A percentile compares a stretch with the other conserved stretches of the same genome.
These are phyloP conservation scores for Eristalis intricaria DNA, from an alignment of 2,888 invertebrate species.

Conservation along the genomic window DNA sequence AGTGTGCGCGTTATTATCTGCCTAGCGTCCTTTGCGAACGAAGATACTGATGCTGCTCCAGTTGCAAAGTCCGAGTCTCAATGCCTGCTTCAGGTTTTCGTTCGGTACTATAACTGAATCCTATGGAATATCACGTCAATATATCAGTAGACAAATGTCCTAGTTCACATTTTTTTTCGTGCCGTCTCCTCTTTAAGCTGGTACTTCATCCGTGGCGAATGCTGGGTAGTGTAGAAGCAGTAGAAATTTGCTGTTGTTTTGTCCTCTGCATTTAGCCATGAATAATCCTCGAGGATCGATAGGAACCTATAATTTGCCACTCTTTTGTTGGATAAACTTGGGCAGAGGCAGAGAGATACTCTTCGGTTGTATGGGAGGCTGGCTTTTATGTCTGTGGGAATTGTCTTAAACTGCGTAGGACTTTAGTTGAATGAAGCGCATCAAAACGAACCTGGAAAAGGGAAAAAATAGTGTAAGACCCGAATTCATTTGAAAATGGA, in stretches of 20 bases:
- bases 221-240: background rate
- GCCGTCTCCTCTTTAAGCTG: background rate
- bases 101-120: constrained; percentile 39
- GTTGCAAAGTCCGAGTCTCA: constrained; percentile 25
- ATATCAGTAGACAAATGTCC: constrained; percentile 70
- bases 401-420: constrained; percentile 20
- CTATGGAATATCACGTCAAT: constrained; percentile 66
- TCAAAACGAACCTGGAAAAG: background rate
- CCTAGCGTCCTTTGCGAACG: constrained; percentile 45
- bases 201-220: constrained; percentile 17
- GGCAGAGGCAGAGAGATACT: constrained; percentile 10
- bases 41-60: constrained; percentile 27
- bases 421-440: constrained; percentile 9
- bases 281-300: constrained; percentile 66
- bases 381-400: constrained; percentile 28
- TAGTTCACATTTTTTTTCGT: constrained; percentile 45
- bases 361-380: background rate
- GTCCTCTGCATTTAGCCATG: constrained; percentile 55
- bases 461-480: background rate
- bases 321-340: constrained; percentile 63
- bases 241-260: constrained; percentile 29
- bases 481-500: background rate
- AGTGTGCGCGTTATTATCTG: constrained; percentile 46
- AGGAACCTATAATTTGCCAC: constrained; percentile 67
- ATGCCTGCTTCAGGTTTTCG: constrained; percentile 41